These are phyloP conservation scores for Stenoptilia bipunctidactyla DNA, from an alignment of 2,888 invertebrate genomes.

Conservation along the genomic window DNA sequence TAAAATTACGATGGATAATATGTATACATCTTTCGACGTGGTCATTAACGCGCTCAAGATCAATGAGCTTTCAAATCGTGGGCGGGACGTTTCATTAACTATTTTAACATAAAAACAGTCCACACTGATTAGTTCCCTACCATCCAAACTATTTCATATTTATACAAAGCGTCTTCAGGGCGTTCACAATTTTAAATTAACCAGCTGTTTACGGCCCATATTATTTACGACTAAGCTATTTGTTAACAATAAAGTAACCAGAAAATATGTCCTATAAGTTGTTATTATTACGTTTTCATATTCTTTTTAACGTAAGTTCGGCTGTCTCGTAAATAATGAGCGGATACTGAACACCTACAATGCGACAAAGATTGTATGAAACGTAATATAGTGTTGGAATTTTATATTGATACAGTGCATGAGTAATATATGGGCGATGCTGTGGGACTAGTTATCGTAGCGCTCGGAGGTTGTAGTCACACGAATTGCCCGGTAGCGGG, in stretches of 20 bases:
- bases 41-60: constrained; percentile 54
- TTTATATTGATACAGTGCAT: constrained; percentile 44
- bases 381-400: not conserved
- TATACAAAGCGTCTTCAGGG: constrained; percentile 28
- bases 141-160: constrained; percentile 29
- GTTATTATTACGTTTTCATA: not conserved
- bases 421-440: constrained; percentile 62
- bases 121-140: constrained; percentile 55
- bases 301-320: not conserved
- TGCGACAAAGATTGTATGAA: constrained; percentile 22
- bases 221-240: not conserved
- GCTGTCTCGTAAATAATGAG: constrained; percentile 13
- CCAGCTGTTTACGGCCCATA: constrained; percentile 1
- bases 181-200: constrained; percentile 18
- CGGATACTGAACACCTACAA: constrained; percentile 25
- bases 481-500: constrained; percentile 65
- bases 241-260: not conserved
- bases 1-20: constrained; percentile 18
- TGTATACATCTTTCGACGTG: constrained; percentile 48
- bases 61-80: constrained; percentile 52
- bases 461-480: constrained; percentile 22
- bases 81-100: constrained; percentile 64
- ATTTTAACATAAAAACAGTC: constrained; percentile 60
- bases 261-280: not conserved
- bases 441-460: constrained; percentile 7